These are phyloP conservation scores for Pachycephus smyrnensis DNA, from an alignment of 2,888 invertebrate genomes.

Conservation along the genomic window DNA sequence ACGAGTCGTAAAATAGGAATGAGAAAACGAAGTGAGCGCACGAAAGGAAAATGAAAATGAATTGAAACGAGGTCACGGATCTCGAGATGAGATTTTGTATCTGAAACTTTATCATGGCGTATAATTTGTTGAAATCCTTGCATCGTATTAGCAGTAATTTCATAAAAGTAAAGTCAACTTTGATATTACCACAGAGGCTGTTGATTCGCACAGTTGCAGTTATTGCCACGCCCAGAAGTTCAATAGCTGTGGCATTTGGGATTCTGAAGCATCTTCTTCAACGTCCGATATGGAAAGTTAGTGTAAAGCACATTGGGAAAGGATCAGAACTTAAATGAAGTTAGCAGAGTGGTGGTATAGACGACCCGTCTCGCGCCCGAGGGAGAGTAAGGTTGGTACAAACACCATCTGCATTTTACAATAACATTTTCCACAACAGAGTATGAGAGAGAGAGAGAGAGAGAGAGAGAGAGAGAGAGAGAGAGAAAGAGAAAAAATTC, in stretches of 20 bases:
- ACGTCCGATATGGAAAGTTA: conserved; percentile 54
- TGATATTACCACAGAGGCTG: not conserved
- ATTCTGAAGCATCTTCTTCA: conserved; percentile 40
- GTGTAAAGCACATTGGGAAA: conserved; percentile 44
- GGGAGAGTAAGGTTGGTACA: conserved; percentile 18
- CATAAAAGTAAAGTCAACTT: not conserved
- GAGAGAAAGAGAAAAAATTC: not conserved
- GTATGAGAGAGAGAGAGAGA: not conserved
- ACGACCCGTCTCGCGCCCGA: conserved; percentile 8
- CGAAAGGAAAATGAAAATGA: not conserved
- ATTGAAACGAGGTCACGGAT: not conserved
- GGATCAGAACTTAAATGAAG: conserved; percentile 59
- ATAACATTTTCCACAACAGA: conserved; percentile 48
- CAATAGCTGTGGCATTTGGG: conserved; percentile 16
- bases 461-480: not conserved
- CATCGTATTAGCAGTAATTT: not conserved
- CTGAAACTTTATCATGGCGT: not conserved
- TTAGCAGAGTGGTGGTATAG: conserved; percentile 41
- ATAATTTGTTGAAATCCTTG: not conserved
- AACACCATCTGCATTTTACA: conserved; percentile 28
- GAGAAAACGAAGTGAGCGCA: not conserved
- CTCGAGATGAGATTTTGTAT: not conserved
- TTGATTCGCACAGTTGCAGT: not conserved
- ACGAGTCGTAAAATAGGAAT: not conserved
- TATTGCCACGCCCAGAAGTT: not conserved